A percentile compares a stretch with the other conserved stretches of the same genome.
Conservation (phyloP, 1,140 invertebrate genomes). For the Trichoplusia ni region DNA sequence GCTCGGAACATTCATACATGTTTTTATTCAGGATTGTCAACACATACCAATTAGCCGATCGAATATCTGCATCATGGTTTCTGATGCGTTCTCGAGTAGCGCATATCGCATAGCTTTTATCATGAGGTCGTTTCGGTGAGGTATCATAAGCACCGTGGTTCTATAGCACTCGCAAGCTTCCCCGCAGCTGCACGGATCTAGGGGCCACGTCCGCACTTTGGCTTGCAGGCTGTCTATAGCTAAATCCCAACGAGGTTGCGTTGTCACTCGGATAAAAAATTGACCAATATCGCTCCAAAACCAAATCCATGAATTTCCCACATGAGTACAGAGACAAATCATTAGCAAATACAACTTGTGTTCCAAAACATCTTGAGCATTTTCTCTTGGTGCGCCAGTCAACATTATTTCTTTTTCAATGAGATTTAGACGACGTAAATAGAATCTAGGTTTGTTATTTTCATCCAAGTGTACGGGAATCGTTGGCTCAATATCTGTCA, state of each 20-base stretch:
- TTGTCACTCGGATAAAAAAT: conserved; percentile 68
- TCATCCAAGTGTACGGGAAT: conserved; percentile 58
- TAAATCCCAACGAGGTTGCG: conserved; percentile 67
- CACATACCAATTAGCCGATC: conserved; percentile 42
- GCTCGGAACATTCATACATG: no score
- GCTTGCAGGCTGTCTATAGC: conserved; percentile 64
- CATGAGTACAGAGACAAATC: conserved; percentile 63
- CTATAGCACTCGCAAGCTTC: conserved; percentile 70
- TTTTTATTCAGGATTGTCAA: not conserved
- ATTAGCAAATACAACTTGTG: conserved; percentile 67
- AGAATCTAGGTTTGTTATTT: conserved; percentile 50
- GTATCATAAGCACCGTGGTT: conserved; percentile 63
- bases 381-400: conserved; percentile 57
- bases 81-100: conserved; percentile 62
- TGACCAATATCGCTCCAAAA: conserved; percentile 64
- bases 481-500: conserved; percentile 67
- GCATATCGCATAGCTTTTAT: conserved; percentile 63
- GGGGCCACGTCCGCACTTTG: conserved; percentile 59
- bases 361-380: conserved; percentile 55
- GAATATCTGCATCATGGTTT: conserved; percentile 64
- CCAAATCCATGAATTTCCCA: conserved; percentile 69
- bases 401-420: conserved; percentile 68
- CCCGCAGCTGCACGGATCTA: conserved; percentile 69
- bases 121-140: conserved; percentile 69
- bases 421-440: conserved; percentile 56